These are phyloP conservation scores for Lycodopsis pacificus DNA, from an alignment of 2,797 vertebrate species.

Conservation along the genomic window DNA sequence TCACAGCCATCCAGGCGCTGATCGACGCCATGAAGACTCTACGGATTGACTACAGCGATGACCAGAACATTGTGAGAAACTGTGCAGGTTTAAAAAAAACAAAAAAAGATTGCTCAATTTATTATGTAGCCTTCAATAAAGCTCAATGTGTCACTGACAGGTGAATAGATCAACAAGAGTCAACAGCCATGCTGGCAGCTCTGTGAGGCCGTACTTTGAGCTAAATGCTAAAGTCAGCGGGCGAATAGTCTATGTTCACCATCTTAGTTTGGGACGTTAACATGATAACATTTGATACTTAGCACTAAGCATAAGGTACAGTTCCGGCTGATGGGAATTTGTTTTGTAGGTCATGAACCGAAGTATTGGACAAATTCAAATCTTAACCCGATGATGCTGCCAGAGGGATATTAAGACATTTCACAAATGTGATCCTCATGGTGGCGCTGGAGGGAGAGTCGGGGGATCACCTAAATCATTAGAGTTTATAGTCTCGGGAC, in stretches of 20 bases:
- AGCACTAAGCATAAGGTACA: background rate
- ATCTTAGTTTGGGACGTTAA: background rate
- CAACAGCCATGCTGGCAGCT: background rate
- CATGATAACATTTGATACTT: background rate
- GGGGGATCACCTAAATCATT: background rate
- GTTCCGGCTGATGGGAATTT: background rate
- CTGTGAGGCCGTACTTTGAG: background rate
- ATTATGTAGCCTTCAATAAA: background rate
- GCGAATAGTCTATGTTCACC: background rate
- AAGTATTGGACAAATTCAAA: background rate
- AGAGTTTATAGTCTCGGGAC: background rate
- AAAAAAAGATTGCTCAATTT: background rate
- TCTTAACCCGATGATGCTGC: background rate
- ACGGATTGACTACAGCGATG: conserved; percentile 81
- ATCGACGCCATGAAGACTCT: conserved; percentile 86
- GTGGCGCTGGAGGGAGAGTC: background rate
- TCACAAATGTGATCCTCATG: background rate
- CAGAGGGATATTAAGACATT: background rate
- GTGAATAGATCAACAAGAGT: background rate
- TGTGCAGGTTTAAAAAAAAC: background rate
- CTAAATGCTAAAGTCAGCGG: background rate
- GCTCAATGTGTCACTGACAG: background rate
- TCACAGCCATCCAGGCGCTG: conserved; percentile 87
- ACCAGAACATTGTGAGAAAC: conserved; percentile 84
- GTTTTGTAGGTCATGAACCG: background rate